These are phyloP conservation scores for Eudyptes chrysolophus DNA, from an alignment of 2,113 vertebrate species.

Conservation along the genomic window DNA sequence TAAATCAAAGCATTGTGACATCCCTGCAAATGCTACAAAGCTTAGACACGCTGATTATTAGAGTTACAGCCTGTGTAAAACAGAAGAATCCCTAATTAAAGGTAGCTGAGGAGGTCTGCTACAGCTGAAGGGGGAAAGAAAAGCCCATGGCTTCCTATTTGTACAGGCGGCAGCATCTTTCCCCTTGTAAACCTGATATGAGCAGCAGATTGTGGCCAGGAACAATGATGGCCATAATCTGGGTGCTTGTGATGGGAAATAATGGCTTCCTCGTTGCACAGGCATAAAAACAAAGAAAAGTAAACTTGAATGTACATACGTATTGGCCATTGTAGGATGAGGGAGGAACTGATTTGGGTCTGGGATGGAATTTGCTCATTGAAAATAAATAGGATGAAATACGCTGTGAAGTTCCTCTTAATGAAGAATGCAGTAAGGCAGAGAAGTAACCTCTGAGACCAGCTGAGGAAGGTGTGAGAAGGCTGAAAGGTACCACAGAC, in stretches of 20 bases:
- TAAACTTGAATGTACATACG: rapidly evolving
- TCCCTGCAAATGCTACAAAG: background rate
- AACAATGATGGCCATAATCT: background rate
- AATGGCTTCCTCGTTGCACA: background rate
- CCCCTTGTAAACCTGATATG: background rate
- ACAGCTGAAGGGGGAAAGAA: background rate
- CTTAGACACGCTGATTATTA: background rate
- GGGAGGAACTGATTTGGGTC: background rate
- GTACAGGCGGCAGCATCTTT: background rate
- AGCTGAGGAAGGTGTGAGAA: background rate
- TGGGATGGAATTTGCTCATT: background rate
- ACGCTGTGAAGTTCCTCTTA: background rate
- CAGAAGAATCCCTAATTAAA: background rate
- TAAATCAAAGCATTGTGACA: background rate
- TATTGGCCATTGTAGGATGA: background rate
- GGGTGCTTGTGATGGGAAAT: background rate
- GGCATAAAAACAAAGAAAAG: background rate
- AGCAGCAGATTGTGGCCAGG: background rate
- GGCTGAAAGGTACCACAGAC: background rate
- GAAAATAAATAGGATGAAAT: background rate
- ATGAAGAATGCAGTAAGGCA: background rate
- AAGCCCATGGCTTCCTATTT: background rate
- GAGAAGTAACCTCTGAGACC: background rate
- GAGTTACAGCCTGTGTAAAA: background rate
- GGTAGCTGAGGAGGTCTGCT: background rate